These are phyloP conservation scores for Rosalia funebris DNA, from an alignment of 2,888 invertebrate species.

Conservation along the genomic window DNA sequence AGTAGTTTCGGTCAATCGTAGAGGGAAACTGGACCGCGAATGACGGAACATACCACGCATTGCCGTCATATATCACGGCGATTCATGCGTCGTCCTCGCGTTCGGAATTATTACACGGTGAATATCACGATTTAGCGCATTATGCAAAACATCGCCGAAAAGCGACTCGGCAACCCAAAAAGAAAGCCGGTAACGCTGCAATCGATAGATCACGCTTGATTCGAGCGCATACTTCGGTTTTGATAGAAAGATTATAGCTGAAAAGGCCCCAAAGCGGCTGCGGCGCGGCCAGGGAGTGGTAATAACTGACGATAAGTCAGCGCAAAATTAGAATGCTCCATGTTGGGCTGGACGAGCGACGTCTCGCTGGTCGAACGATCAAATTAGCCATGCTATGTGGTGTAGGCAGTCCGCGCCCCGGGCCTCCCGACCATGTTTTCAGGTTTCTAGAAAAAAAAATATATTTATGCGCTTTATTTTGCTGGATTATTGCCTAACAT, in stretches of 20 bases:
- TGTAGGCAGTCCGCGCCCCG: slow-evolving; percentile 42
- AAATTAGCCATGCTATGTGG: slow-evolving; percentile 46
- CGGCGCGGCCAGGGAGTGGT: slow-evolving; percentile 40
- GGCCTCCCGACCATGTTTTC: slow-evolving; percentile 39
- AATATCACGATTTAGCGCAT: slow-evolving; percentile 44
- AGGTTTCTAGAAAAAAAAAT: slow-evolving; percentile 39
- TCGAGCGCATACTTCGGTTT: slow-evolving; percentile 54
- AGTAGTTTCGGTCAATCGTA: too few species aligned
- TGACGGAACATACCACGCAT: slow-evolving; percentile 32
- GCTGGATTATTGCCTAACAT: slow-evolving; percentile 30
- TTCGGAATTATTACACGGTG: slow-evolving; percentile 39
- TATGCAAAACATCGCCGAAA: slow-evolving; percentile 42
- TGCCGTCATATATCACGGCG: slow-evolving; percentile 38
- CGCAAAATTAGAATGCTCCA: slow-evolving; percentile 33
- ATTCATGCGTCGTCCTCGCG: slow-evolving; percentile 28
- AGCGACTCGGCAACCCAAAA: slow-evolving; percentile 26
- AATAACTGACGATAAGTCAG: slow-evolving; percentile 40
- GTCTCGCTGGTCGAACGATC: slow-evolving; percentile 37
- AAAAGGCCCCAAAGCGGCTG: slow-evolving; percentile 38
- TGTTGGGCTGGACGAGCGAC: slow-evolving; percentile 11
- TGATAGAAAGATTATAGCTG: slow-evolving; percentile 59
- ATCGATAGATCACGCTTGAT: slow-evolving; percentile 58
- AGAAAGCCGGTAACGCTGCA: slow-evolving; percentile 33
- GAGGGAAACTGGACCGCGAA: neutral
- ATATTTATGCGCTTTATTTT: slow-evolving; percentile 35